Evolutionary conservation across 2,888 invertebrate species (phyloP), one percentile per base, ranked within the genome.

Genomic region (Oligia strigilis): DNA sequence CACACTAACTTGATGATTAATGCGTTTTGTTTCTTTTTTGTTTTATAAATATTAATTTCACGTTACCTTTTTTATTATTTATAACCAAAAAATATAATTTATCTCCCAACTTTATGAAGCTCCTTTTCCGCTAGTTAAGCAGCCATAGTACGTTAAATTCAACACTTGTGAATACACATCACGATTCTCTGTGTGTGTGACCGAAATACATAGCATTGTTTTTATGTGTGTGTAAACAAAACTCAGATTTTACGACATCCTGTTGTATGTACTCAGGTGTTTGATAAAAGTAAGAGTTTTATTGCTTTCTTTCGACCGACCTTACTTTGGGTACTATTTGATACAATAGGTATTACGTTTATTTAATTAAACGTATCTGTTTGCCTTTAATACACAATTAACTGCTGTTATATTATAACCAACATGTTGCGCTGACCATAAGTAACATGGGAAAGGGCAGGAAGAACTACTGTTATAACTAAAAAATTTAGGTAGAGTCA

Each of bases 211-310:
- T 65, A 58, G 17, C n/a, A 29, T 9, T n/a, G 11, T 64, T 78
- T 8, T 13, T 70, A 9, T 43, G 36, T 70, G 66, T 84, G 69
- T 69, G 65, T 81, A 70, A 79, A 83, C 80, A 81, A 80, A 87
- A 67, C 66, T 29, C 23, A 78, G 23, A 69, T 62, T 87, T 86
- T 86, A 89, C 79, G 72, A 87, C 83, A 80, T 89, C 87, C 89
- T 89, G 75, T 83, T 72, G 52, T 72, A 74, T 79, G 77, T 62
- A 71, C 43, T 65, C 62, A 67, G 13, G 14, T 58, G 65, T 70
- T 71, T 81, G 75, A 75, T 78, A 81, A 87, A 84, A 88, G 86
- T 88, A 88, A 87, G 82, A 88, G 85, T 87, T 81, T 43, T 11
- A 17, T 40, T 64, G 29, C 64, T 71, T 80, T 23, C 23, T 65